Evolutionary conservation across 2,113 vertebrate species (phyloP).

Genomic region (Nycticryphes semicollaris): DNA sequence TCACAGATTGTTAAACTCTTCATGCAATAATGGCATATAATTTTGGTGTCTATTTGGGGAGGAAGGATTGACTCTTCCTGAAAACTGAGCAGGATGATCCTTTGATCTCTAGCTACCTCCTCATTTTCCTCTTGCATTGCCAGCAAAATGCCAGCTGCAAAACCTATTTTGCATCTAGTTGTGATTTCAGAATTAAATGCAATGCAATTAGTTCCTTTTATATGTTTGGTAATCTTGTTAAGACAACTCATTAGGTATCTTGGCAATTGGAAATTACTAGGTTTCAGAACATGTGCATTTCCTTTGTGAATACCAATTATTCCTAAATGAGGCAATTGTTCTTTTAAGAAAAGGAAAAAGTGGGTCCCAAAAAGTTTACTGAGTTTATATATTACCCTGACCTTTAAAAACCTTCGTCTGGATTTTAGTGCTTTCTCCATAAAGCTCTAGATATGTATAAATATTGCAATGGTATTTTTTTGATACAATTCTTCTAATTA

Average conservation of each 20-base stretch:
- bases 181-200: slow-evolving; percentile 71
- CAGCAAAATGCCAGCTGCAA: slow-evolving; percentile 71
- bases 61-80: slow-evolving; percentile 57
- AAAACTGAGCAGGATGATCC: slow-evolving; percentile 50
- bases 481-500: neutral
- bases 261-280: slow-evolving; percentile 71
- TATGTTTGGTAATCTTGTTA: slow-evolving; percentile 73
- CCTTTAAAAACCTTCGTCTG: slow-evolving; percentile 7
- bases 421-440: neutral
- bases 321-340: slow-evolving; percentile 67
- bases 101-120: slow-evolving; percentile 63
- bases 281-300: slow-evolving; percentile 68
- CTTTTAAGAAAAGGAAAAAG: slow-evolving; percentile 41
- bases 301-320: slow-evolving; percentile 69
- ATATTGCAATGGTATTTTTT: neutral
- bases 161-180: slow-evolving; percentile 68
- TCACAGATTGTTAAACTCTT: slow-evolving; percentile 17
- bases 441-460: neutral
- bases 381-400: neutral
- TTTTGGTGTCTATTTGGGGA: slow-evolving; percentile 47
- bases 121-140: slow-evolving; percentile 66
- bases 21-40: slow-evolving; percentile 25
- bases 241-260: slow-evolving; percentile 71
- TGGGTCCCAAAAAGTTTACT: slow-evolving; percentile 23
- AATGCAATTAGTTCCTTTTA: slow-evolving; percentile 71